Conservation (phyloP, 2,888 invertebrate species). For the Pediacus dermestoides region DNA sequence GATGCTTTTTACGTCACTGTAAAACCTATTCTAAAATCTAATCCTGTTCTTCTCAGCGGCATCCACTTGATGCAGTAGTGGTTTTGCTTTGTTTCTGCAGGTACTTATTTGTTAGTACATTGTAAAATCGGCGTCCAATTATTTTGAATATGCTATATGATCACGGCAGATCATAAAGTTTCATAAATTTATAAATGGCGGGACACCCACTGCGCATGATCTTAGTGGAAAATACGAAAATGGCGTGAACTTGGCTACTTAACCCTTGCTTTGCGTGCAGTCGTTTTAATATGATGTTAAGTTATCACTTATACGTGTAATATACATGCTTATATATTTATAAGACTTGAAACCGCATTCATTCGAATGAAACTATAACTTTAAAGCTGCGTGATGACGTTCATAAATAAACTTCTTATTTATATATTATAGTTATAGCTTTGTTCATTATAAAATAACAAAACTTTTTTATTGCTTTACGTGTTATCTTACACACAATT, state of each 20-base stretch:
- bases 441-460: constrained; percentile 13
- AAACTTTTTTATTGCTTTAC: constrained; percentile 14
- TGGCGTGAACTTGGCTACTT: constrained; percentile 44
- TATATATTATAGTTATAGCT: constrained; percentile 15
- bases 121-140: no score
- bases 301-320: constrained; percentile 50
- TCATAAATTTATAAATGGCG: constrained; percentile 9
- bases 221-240: constrained; percentile 33
- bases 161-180: constrained; percentile 22
- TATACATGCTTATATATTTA: constrained; percentile 48
- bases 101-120: no score
- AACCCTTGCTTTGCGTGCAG: constrained; percentile 44
- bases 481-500: constrained; percentile 8
- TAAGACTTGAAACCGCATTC: constrained; percentile 37
- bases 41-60: no score
- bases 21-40: no score
- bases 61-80: no score
- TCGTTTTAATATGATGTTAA: constrained; percentile 49
- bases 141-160: no score
- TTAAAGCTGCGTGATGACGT: constrained; percentile 29
- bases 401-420: constrained; percentile 27
- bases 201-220: constrained; percentile 29
- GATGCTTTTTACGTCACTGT: no score
- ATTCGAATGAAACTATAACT: constrained; percentile 31
- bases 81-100: no score